Evolutionary conservation across 2,797 vertebrate genomes (phyloP), one percentile per base, ranked within the genome.

Genomic region (Xyrichtys novacula): DNA sequence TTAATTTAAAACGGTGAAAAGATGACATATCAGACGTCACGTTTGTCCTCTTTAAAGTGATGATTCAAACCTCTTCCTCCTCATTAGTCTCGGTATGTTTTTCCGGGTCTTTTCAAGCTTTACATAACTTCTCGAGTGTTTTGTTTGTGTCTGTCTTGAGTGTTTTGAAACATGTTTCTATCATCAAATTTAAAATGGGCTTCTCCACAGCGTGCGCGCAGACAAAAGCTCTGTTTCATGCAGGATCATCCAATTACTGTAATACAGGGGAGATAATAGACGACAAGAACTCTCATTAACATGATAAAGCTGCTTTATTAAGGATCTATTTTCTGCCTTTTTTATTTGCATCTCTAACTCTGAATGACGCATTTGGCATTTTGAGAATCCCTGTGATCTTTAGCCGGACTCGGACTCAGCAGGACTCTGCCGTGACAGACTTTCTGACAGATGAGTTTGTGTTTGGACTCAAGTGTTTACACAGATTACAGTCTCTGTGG

Each of bases 261-360:
- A 14, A 23, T 28, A 28, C 62, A 57, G 28, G 32, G 10, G 46
- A 22, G 25, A 57, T n/a, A 47, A 44, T 20, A 38, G 28, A 23
- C 31, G 39, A 17, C 52, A 23, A 44, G 19, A 1, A 14, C 7
- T 40, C 57, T 59, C 47, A 59, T 69, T 48, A 55, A 23, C 60
- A 64, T 54, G 2, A 68, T 38, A 36, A 56, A 29, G 8, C 20
- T 7, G 38, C 42, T n/a, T 28, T 32, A 25, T 31, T 17, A 53
- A 53, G 34, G n/a, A 26, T 23, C 22, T 63, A 22, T 14, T n/a
- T 10, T 32, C 9, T 58, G 15, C 11, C 5, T 64, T 20, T 23
- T 0, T n/a, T 46, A 23, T 9, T 42, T 52, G 39, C 32, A 47
- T 54, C 26, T 61, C 6, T 23, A 23, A 39, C 6, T 39, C n/a